These are phyloP conservation scores for Zoroaster sp. DNA, from an alignment of 53 echinoderm and acorn worm genomes.

Conservation along the genomic window DNA sequence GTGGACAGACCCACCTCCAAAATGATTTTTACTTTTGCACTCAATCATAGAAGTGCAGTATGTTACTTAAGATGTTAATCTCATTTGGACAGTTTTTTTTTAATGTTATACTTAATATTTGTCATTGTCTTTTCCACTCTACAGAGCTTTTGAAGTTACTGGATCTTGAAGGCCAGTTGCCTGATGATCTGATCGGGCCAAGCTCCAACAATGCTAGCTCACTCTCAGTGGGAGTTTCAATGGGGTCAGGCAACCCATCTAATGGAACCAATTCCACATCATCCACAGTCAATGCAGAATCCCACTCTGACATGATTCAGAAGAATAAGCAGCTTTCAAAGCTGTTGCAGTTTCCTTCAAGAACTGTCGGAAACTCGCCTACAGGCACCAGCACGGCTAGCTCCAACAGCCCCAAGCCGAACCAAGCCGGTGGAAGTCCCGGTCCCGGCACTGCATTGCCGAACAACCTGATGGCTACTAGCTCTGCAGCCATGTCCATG, in stretches of 20 bases:
- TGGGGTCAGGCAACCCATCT: constrained; percentile 54
- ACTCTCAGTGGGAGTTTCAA: constrained; percentile 48
- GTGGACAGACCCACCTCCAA: no score
- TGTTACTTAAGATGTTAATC: no score
- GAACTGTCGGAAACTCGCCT: constrained; percentile 66
- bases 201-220: constrained; percentile 61
- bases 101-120: neutral
- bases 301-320: constrained; percentile 75
- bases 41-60: no score
- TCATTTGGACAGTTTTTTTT: no score
- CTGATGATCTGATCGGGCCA: constrained; percentile 77
- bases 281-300: constrained; percentile 63
- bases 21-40: no score
- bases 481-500: constrained; percentile 56
- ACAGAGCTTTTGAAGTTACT: constrained; percentile 82
- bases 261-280: constrained; percentile 76
- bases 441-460: constrained; percentile 63
- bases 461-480: constrained; percentile 67
- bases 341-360: constrained; percentile 85
- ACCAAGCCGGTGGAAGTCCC: constrained; percentile 38
- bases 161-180: constrained; percentile 74
- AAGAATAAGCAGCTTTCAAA: constrained; percentile 95
- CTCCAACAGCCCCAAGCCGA: constrained; percentile 57
- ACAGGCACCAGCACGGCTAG: constrained; percentile 67
- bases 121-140: constrained; percentile 3